Base-by-base conservation (phyloP, 2,113 vertebrate species). In the Sinocyclocheilus anshuiensis region DNA sequence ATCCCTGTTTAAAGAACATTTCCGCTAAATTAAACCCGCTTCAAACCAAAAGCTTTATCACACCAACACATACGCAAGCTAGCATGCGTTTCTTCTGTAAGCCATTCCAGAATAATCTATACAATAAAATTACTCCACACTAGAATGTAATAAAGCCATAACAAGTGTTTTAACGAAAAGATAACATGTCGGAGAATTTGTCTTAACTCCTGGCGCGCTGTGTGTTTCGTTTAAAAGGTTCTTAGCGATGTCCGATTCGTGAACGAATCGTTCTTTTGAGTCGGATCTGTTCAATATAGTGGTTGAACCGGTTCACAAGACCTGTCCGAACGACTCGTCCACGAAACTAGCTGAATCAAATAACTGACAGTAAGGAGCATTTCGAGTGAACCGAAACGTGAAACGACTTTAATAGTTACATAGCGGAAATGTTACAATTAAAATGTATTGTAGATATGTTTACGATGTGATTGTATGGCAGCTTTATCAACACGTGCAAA, bases 11-110 rank as follows among this genome's bases (percentile, higher is more conserved):
- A 29, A 45, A 67, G 61, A 26, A 82, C 65, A 67, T 83, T 83
- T 83, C 48, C 65, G 67, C 81, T 67, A 24, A 11, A 81, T 26
- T 36, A 63, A 81, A 24, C 36, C 16, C 55, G 48, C 48, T 15
- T 72, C 26, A 29, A 72, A 10, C 20, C 29, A 72, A 16, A 20
- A 83, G 65, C 65, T 36, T 53, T 29, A n/a, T 10, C 18, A 29
- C 65, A 63, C 36, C n/a, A 42, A 45, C 39, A 82, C 42, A 53
- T 81, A 67, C 48, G 67, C 67, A 39, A 72, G 48, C 48, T 55
- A 83, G 50, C 81, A 83, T 36, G 65, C 81, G 81, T 74, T 72
- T 83, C 81, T 20, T 57, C 48, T n/a, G 4, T 16, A 72, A 29
- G 16, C 20, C 16, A 13, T 53, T 69, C 8, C 22, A 63, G 36